phyloP scores from a whole-genome alignment of 2,888 invertebrate genomes.

The Taenaris catops region DNA sequence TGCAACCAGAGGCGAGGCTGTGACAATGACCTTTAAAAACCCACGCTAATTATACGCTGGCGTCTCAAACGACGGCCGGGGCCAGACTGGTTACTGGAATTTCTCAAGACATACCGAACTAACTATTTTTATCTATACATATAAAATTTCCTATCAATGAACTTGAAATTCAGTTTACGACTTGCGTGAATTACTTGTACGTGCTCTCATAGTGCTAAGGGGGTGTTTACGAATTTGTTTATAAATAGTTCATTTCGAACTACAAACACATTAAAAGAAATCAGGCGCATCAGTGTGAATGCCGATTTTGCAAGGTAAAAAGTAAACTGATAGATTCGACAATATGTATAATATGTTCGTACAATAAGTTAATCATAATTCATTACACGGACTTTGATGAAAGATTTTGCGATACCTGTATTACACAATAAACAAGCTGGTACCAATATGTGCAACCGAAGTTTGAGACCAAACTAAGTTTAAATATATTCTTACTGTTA shows the following conservation, averaged over 20 bases:
- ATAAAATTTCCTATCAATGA: conserved; percentile 20
- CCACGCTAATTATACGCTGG: conserved; percentile 74
- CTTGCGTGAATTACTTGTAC: conserved; percentile 11
- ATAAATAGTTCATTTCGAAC: background rate
- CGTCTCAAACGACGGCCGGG: conserved; percentile 48
- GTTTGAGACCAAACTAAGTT: no score
- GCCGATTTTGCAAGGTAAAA: no score
- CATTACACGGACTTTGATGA: no score
- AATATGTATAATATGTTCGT: no score
- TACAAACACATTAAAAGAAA: background rate
- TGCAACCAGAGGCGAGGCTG: conserved; percentile 50
- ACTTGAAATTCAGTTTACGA: conserved; percentile 21
- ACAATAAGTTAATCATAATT: no score
- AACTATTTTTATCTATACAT: conserved; percentile 27
- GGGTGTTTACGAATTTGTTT: background rate
- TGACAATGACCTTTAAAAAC: conserved; percentile 75
- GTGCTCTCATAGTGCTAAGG: conserved; percentile 1
- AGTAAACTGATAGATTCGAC: no score
- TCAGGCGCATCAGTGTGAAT: no score
- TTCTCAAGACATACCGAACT: conserved; percentile 43
- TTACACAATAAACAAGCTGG: no score
- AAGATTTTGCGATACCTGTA: no score
- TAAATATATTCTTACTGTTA: no score
- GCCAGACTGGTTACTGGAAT: conserved; percentile 55
- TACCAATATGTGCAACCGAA: no score